Evolutionary conservation across 2,797 vertebrate species (phyloP), one percentile per base, ranked within the genome.

Genomic region (Cyprinodon diabolis): DNA sequence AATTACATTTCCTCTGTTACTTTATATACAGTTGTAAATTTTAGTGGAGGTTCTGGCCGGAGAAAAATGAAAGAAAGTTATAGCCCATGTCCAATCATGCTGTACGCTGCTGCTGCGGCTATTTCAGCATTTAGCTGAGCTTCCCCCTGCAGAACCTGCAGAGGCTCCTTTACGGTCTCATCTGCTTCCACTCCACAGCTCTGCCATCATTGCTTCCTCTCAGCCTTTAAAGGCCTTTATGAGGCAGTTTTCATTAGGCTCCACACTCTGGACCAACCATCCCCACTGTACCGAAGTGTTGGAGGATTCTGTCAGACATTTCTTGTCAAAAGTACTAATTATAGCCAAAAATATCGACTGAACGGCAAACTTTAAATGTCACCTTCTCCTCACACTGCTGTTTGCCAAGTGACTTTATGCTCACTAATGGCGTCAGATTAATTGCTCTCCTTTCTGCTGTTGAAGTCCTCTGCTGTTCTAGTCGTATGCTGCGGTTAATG

Each of bases 61-160:
- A 90, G 86, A 91, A 88, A 84, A 81, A 92, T 86, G 83, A 87
- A 85, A 77, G n/a, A 45, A 83, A 75, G 83, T 92, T 93, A 94
- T 94, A 90, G 87, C 77, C 86, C 91, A 82, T 93, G 89, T 93
- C 91, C 90, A 91, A 94, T 94, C 84, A 77, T 86, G 82, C 89
- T 81, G 87, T 92, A 94, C 93, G 92, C 54, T 89, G 90, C 87
- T 82, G 78, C 70, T 67, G 78, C 70, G 68, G 84, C 81, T 85
- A 87, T 86, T 86, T 84, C 90, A 93, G 87, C 81, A 70, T 91
- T 92, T 86, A 91, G 84, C 81, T 57, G 78, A 88, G 81, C 87
- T 80, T 81, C 81, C 86, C 83, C 82, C 83, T 77, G 82, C 84
- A 68, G 80, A 74, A 78, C 72, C 84, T 84, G 78, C 73, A 19